Conservation (phyloP, 2,113 vertebrate genomes). For the Craseonycteris thonglongyai region DNA sequence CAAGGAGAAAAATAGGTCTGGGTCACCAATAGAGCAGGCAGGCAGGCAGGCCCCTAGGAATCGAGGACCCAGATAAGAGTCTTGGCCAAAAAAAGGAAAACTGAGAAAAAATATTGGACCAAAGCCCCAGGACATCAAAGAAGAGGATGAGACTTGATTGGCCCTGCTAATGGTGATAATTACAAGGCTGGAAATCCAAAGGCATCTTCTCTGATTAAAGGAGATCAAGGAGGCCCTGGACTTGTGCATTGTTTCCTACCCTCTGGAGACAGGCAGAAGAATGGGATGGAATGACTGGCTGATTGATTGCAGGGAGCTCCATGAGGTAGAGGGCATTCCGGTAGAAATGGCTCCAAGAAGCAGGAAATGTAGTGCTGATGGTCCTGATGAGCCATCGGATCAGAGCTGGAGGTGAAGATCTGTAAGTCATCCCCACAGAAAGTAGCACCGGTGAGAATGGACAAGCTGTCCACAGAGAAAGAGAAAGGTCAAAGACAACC, state of each 20-base stretch:
- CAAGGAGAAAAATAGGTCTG: background rate
- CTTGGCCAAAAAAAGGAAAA: background rate
- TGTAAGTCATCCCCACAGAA: background rate
- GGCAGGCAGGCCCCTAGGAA: background rate
- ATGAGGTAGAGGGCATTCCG: background rate
- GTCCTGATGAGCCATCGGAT: background rate
- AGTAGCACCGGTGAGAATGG: background rate
- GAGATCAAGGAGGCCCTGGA: background rate
- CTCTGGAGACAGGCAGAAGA: background rate
- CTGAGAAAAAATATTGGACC: background rate
- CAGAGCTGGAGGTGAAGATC: background rate
- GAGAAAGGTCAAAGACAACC: background rate
- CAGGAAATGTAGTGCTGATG: background rate
- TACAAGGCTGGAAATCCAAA: background rate
- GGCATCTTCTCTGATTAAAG: background rate
- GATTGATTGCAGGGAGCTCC: background rate
- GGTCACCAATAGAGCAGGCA: background rate
- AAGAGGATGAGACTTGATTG: background rate
- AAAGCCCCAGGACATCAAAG: background rate
- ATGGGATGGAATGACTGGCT: background rate
- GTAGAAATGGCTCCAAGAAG: background rate
- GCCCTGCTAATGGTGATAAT: background rate
- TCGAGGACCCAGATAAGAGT: background rate
- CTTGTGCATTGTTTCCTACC: background rate
- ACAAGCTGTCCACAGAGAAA: background rate